Base-by-base conservation (phyloP, 2,888 invertebrate species). In the Morinoia aosen region DNA sequence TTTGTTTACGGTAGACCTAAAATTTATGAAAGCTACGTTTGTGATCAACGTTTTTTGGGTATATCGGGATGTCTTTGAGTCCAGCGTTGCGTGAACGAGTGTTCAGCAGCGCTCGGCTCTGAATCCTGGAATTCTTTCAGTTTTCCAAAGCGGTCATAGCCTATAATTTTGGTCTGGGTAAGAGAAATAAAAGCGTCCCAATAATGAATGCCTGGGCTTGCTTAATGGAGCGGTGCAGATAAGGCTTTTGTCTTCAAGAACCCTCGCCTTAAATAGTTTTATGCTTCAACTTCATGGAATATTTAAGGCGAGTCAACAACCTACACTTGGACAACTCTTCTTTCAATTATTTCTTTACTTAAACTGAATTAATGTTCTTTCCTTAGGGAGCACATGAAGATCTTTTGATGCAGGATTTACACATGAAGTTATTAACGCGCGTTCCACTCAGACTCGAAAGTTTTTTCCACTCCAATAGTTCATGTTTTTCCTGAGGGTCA, bases 171-270 rank as follows among this genome's bases (percentile, higher is more conserved):
- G 76, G 16, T 33, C 76, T 33, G 76, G 76, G 76, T 76, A 76
- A 76, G 76, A 7, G 76, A 76, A 76, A 76, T 76, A 76, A 76
- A 76, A 76, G 76, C 76, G 25, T 19, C 25, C 76, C 76, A 76
- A 76, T 76, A 76, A 76, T 19, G 76, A 76, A 76, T 76, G 76
- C 76, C 12, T 25, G 25, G 25, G 14, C 76, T 76, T 76, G 76
- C 25, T 76, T 76, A 76, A 76, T 76, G 76, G 76, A 76, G 76
- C 76, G 76, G 76, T 10, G 76, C 76, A 76, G 76, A 76, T 76
- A 76, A 76, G 76, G 76, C 76, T 76, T 76, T 76, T 76, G 76
- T 76, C 76, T 76, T 76, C 76, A 76, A 76, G 25, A 76, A 76
- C 76, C 76, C 76, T 76, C 25, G 25, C 76, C 1, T 33, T 3